Evolutionary conservation across 2,797 vertebrate genomes (phyloP).

Genomic region (Lerista edwardsae): DNA sequence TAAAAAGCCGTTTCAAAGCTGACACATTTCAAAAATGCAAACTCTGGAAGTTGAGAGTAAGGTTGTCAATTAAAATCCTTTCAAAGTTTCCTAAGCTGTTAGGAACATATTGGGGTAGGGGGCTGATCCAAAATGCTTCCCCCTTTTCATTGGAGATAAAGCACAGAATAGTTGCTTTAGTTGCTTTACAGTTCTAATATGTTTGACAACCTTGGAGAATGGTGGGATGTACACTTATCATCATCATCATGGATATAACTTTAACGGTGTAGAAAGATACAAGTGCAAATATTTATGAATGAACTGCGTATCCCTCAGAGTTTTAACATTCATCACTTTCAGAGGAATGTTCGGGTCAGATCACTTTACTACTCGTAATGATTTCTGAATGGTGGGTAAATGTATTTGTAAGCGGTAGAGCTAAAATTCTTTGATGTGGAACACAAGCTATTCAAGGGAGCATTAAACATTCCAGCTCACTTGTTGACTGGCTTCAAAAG

Average conservation of each 20-base stretch:
- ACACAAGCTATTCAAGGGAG: conserved; percentile 4
- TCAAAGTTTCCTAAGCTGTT: neutral
- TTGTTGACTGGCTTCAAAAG: conserved; percentile 38
- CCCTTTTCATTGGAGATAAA: neutral
- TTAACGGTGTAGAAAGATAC: neutral
- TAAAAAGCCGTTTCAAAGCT: conserved; percentile 26
- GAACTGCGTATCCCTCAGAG: neutral
- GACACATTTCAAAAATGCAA: conserved; percentile 29
- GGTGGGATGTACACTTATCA: no score
- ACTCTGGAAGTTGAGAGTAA: neutral
- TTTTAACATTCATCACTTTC: neutral
- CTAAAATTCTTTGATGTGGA: neutral
- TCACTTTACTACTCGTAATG: neutral
- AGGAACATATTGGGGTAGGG: no score
- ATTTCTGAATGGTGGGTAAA: neutral
- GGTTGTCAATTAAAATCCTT: neutral
- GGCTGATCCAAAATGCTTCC: neutral
- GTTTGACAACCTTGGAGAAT: no score
- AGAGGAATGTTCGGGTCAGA: neutral
- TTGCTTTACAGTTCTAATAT: neutral
- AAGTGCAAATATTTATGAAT: neutral
- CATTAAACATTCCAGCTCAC: conserved; percentile 21
- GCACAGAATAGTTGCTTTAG: neutral
- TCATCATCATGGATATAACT: neutral
- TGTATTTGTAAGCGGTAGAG: neutral